Evolutionary conservation across 2,113 vertebrate species (phyloP).

Genomic region (Epinephelus cyanopodus): DNA sequence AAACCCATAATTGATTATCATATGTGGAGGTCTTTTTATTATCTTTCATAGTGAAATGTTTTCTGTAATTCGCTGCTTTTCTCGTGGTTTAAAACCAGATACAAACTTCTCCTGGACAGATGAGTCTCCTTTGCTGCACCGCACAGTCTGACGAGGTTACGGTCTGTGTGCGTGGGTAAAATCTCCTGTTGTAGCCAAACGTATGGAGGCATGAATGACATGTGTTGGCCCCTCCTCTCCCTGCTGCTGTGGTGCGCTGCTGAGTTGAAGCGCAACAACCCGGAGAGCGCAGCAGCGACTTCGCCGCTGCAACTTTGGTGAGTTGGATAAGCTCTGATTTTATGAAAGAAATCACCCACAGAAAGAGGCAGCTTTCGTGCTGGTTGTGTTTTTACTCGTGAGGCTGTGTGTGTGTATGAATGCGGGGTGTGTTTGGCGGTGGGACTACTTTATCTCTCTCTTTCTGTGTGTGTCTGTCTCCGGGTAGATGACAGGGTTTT

Average conservation of each 20-base stretch:
- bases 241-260: constrained; percentile 47
- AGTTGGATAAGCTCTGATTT: constrained; percentile 70
- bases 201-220: constrained; percentile 64
- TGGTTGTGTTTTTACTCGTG: neutral
- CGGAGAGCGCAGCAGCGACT: constrained; percentile 76
- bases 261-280: constrained; percentile 70
- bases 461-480: constrained; percentile 50
- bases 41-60: neutral
- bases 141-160: neutral
- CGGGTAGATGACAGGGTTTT: constrained; percentile 71
- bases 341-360: constrained; percentile 7
- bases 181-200: constrained; percentile 14
- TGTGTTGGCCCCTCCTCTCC: constrained; percentile 69
- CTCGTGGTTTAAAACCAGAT: neutral
- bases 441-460: constrained; percentile 67
- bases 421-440: neutral
- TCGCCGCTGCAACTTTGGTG: constrained; percentile 77
- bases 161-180: neutral
- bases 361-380: accelerated
- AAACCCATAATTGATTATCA: neutral
- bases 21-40: neutral
- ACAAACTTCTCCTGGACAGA: neutral
- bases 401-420: neutral
- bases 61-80: no score
- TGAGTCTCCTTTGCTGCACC: neutral